phyloP scores from a whole-genome alignment of 2,113 vertebrate species.

The Hippocampus comes region DNA sequence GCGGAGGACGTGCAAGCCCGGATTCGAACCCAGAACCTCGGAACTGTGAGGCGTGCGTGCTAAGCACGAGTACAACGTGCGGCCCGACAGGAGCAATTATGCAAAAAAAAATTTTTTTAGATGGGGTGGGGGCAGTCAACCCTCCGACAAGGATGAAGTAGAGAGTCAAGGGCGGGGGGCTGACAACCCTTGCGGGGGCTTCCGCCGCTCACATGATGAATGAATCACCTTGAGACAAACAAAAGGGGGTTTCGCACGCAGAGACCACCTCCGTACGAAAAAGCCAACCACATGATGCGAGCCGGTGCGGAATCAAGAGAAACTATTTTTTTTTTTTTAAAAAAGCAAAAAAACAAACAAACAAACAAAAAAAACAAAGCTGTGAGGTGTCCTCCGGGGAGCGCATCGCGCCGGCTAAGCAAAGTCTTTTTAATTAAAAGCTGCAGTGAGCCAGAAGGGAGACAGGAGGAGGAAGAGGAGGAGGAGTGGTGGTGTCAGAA shows the following conservation, averaged over 20 bases:
- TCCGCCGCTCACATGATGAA: constrained; percentile 54
- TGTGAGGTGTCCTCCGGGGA: constrained; percentile 64
- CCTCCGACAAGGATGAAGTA: constrained; percentile 47
- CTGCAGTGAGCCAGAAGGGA: constrained; percentile 57
- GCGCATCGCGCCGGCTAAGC: constrained; percentile 65
- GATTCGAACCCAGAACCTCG: neutral
- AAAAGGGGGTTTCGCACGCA: constrained; percentile 19
- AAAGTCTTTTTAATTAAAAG: constrained; percentile 78
- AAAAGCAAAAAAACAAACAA: neutral
- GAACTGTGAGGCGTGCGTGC: constrained; percentile 2
- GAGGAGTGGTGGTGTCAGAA: constrained; percentile 64
- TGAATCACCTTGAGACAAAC: constrained; percentile 65
- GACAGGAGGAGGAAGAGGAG: constrained; percentile 33
- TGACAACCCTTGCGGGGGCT: constrained; percentile 50
- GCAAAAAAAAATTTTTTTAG: neutral
- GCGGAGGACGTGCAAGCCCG: neutral
- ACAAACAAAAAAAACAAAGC: constrained; percentile 58
- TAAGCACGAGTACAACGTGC: neutral
- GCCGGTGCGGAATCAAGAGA: neutral
- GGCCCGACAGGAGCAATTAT: constrained; percentile 45
- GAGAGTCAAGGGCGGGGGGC: constrained; percentile 56
- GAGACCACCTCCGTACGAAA: constrained; percentile 18
- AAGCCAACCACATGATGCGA: constrained; percentile 3
- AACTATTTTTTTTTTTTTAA: neutral
- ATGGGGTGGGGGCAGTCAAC: neutral